phyloP scores from a whole-genome alignment of 2,888 invertebrate genomes.

The Electrophaes corylata region DNA sequence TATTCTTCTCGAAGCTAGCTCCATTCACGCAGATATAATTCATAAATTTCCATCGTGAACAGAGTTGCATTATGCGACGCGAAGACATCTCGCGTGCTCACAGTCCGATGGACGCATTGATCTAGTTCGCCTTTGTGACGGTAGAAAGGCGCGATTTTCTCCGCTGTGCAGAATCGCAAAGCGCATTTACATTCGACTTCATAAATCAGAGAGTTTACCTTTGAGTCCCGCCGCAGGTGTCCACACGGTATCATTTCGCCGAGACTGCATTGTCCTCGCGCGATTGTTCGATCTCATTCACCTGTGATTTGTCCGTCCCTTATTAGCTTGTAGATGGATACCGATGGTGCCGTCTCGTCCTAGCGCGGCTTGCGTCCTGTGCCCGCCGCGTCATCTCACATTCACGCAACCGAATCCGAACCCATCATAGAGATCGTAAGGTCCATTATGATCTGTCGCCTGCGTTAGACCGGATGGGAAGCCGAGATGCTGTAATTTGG shows the following conservation, averaged over 20 bases:
- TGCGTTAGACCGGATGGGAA: conserved; percentile 74
- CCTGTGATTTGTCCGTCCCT: conserved; percentile 66
- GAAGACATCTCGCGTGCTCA: conserved; percentile 57
- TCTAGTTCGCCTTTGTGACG: conserved; percentile 59
- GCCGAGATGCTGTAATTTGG: conserved; percentile 80
- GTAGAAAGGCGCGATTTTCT: conserved; percentile 71
- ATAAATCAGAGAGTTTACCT: conserved; percentile 69
- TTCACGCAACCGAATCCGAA: conserved; percentile 34
- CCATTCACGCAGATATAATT: conserved; percentile 49
- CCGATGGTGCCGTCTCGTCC: conserved; percentile 44
- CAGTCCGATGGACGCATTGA: conserved; percentile 59
- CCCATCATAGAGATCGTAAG: conserved; percentile 45
- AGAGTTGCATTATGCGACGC: conserved; percentile 50
- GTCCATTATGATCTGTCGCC: conserved; percentile 37
- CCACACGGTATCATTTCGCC: conserved; percentile 52
- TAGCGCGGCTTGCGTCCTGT: conserved; percentile 47
- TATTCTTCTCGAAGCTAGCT: conserved; percentile 50
- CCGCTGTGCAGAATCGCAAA: conserved; percentile 57
- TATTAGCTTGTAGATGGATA: conserved; percentile 59
- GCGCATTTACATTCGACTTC: conserved; percentile 55
- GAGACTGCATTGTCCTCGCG: conserved; percentile 57
- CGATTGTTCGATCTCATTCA: conserved; percentile 62
- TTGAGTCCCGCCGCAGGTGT: conserved; percentile 66
- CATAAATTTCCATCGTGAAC: conserved; percentile 43
- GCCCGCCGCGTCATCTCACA: conserved; percentile 46